Conservation (phyloP, 2,113 vertebrate genomes). For the Calidris pygmaea region DNA sequence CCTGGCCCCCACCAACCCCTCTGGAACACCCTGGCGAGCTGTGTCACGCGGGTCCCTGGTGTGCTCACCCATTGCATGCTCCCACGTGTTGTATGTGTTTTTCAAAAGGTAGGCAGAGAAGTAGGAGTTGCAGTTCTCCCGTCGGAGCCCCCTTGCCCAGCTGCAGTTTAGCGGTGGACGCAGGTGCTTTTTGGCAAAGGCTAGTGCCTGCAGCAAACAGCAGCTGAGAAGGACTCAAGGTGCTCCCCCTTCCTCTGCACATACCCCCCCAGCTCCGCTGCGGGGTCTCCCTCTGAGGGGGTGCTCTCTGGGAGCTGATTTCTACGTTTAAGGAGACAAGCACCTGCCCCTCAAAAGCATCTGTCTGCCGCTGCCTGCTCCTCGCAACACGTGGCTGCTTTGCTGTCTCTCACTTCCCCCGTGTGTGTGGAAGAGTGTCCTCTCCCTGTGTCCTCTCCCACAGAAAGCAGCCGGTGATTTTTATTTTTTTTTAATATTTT, state of each 20-base stretch:
- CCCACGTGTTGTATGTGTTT: not conserved
- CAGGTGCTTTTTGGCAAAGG: not conserved
- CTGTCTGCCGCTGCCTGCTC: not conserved
- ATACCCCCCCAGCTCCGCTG: not conserved
- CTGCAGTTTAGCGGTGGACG: not conserved
- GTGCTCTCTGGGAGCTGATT: not conserved
- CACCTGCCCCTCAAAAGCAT: not conserved
- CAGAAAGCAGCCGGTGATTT: not conserved
- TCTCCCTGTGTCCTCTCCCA: not conserved
- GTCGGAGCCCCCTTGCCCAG: not conserved
- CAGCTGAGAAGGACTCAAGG: not conserved
- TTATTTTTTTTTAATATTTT: not conserved
- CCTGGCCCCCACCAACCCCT: not conserved
- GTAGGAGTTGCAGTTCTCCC: not conserved
- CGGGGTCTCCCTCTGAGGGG: fast-evolving
- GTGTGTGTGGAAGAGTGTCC: not conserved
- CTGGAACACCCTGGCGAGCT: not conserved
- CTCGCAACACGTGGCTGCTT: not conserved
- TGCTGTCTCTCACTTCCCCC: not conserved
- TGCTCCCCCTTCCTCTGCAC: not conserved
- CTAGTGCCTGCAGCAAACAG: not conserved
- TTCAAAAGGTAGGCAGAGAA: not conserved
- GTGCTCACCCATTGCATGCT: not conserved
- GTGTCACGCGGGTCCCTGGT: not conserved
- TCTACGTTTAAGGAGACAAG: not conserved